These are phyloP conservation scores for Pelusios castaneus DNA, from an alignment of 2,113 vertebrate species.

Conservation along the genomic window DNA sequence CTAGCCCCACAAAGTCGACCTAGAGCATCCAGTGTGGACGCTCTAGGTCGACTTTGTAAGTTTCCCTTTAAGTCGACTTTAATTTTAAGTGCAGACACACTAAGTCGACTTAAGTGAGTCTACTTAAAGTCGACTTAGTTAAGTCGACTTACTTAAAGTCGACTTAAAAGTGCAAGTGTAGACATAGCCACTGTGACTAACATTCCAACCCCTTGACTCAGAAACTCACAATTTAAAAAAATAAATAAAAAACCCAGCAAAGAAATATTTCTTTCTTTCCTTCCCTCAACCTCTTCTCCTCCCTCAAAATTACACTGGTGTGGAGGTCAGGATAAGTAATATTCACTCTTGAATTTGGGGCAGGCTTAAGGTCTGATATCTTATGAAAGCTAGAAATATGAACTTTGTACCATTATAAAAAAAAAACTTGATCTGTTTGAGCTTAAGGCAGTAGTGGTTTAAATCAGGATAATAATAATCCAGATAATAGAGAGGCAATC, in stretches of 20 bases:
- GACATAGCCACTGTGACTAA: no score
- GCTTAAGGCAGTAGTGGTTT: not conserved
- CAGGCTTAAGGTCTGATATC: not conserved
- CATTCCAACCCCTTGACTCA: not conserved
- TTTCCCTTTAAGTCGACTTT: no score
- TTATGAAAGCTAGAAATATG: not conserved
- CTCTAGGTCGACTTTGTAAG: no score
- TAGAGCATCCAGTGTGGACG: no score
- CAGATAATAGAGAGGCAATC: not conserved
- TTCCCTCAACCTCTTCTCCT: fast-evolving
- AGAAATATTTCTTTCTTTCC: not conserved
- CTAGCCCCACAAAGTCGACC: no score
- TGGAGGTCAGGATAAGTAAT: not conserved
- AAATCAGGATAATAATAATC: not conserved
- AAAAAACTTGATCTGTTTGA: not conserved
- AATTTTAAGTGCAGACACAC: no score
- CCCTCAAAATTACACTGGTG: not conserved
- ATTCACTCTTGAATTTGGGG: not conserved
- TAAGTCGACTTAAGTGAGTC: no score
- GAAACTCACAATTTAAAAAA: not conserved
- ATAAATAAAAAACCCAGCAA: not conserved
- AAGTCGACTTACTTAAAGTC: no score
- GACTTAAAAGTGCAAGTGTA: no score
- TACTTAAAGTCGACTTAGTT: no score
- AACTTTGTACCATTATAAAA: not conserved